These are phyloP conservation scores for Rhombomys opimus DNA, from an alignment of 2,113 vertebrate species.

Conservation along the genomic window DNA sequence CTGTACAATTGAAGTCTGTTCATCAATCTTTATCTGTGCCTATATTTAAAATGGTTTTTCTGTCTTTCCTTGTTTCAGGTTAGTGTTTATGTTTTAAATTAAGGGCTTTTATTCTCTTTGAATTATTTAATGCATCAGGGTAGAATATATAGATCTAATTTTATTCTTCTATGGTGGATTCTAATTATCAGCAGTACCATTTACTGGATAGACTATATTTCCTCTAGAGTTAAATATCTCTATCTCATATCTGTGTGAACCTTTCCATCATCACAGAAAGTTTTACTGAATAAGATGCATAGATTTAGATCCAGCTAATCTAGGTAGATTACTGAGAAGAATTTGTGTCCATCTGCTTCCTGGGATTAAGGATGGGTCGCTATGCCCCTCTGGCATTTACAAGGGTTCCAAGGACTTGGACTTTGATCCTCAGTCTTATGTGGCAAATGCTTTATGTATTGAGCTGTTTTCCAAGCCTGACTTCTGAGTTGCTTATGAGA, in stretches of 20 bases:
- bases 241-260: background rate
- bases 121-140: background rate
- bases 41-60: background rate
- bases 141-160: background rate
- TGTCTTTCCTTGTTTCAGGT: background rate
- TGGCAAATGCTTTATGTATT: background rate
- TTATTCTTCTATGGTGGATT: background rate
- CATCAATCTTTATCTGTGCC: background rate
- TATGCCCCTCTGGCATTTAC: background rate
- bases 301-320: background rate
- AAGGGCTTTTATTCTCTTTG: background rate
- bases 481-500: background rate
- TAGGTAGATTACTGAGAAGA: background rate
- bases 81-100: background rate
- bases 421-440: no score
- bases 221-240: background rate
- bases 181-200: background rate
- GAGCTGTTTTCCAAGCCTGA: background rate
- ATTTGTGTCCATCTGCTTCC: background rate
- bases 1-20: background rate
- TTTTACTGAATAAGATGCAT: background rate
- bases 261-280: background rate
- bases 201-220: background rate
- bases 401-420: no score
- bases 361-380: background rate